Base-by-base conservation (phyloP, 2,113 vertebrate genomes). In the Embiotoca jacksoni region DNA sequence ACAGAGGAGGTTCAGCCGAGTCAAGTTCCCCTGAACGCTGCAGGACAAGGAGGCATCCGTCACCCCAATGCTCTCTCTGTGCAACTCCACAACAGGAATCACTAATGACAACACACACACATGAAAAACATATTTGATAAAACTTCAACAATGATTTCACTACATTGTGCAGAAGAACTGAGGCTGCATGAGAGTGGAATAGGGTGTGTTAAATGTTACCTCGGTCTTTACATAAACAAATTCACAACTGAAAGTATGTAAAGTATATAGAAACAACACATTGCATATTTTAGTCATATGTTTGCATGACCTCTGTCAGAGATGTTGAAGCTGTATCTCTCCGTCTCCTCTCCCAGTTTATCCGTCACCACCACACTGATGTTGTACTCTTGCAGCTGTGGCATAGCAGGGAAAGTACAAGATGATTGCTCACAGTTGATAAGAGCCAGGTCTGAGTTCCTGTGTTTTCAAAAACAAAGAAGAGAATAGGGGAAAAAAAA, bases 301-400 rank as follows among this genome's bases (percentile, higher is more conserved):
- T 36, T 36, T 8, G 14, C 2, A 14, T 53, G 60, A 80, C 64
- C 91, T 82, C 89, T 87, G n/a, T 93, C 81, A 57, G 79, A 85
- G 77, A 93, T 74, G 62, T 78, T 90, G 80, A 93, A 94, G 53
- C 67, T 75, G 72, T 86, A 67, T 73, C n/a, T 68, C 53, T 78
- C 81, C 1, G n/a, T 73, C 68, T 80, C 90, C 64, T 82, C 80
- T 36, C 92, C 92, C 58, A 94, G 82, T 63, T 47, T 37, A 76
- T 88, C 75, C n/a, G 47, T 86, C 49, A 88, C 90, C 78, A 61
- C 36, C 62, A 93, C 65, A 0, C 75, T 78, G 75, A 93, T 70
- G 41, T 87, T 79, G 86, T 93, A 93, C 54, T 81, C 44, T 16
- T 85, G 66, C 52, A 84, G 65, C 2, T 82, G 61, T 58, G 74